Percentiles rank a stretch among this genome's conserved stretches.
These are phyloP conservation scores for Anthopleura xanthogrammica DNA, from an alignment of 92 coral and sea anemone genomes.

Conservation along the genomic window DNA sequence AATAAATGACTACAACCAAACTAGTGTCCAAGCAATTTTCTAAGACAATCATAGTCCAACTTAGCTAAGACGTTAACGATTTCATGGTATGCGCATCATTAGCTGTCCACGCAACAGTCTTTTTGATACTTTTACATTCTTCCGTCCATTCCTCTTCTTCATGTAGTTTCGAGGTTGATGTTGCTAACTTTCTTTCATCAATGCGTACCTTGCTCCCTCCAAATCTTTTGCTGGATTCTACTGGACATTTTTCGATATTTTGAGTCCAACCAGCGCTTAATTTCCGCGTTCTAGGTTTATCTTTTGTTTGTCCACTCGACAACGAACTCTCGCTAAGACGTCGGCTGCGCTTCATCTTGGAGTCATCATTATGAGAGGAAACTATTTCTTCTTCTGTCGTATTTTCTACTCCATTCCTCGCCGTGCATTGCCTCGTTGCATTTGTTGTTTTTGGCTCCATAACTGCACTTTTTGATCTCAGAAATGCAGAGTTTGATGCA, in stretches of 20 bases:
- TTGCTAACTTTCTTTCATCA: background rate
- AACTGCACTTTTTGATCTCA: background rate
- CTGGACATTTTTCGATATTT: background rate
- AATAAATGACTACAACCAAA: no score
- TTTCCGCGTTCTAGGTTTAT: background rate
- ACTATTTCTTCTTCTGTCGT: background rate
- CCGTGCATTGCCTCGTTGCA: background rate
- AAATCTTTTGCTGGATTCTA: background rate
- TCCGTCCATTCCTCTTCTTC: background rate
- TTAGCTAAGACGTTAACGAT: background rate
- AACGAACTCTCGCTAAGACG: background rate
- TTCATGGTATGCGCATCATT: background rate
- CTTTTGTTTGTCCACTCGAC: background rate
- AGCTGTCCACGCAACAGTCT: background rate
- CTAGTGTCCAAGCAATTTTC: no score
- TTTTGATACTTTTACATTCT: background rate
- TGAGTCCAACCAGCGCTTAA: background rate
- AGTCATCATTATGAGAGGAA: background rate
- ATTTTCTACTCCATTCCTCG: background rate
- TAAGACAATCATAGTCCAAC: no score
- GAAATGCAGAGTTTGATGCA: slow-evolving; percentile 19
- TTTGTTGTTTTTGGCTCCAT: background rate
- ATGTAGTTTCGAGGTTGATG: background rate
- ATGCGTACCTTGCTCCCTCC: background rate
- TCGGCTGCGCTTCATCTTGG: background rate